A percentile compares a stretch with the other conserved stretches of the same genome.
Evolutionary conservation across 2,113 vertebrate genomes (phyloP).

Genomic region (Pachycephala philippinensis): DNA sequence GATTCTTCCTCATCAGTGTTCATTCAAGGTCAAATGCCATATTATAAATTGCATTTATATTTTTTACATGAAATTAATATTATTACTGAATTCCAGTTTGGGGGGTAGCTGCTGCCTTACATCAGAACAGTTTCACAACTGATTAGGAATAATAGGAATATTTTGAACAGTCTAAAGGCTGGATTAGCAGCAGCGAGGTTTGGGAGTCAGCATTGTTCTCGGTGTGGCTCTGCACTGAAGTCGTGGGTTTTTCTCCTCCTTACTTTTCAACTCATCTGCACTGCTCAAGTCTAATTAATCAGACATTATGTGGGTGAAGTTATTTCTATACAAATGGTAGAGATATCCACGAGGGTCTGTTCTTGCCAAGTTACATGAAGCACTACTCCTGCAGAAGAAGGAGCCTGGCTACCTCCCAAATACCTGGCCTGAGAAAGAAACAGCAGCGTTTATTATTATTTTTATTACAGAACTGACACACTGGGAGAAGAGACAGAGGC

Average conservation of each 20-base stretch:
- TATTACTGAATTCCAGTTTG: background rate
- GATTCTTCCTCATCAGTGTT: background rate
- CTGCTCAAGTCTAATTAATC: background rate
- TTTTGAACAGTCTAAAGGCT: background rate
- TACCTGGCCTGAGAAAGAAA: background rate
- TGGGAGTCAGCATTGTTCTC: background rate
- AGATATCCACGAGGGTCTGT: background rate
- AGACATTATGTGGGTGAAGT: background rate
- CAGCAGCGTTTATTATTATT: background rate
- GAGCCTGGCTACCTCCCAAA: constrained; percentile 1
- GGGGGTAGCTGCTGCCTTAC: background rate
- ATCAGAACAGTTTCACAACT: background rate
- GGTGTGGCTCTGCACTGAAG: background rate
- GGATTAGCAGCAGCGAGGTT: background rate
- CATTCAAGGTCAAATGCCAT: background rate
- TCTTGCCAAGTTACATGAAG: background rate
- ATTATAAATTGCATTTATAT: background rate
- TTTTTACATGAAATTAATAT: background rate
- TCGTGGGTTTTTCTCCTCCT: background rate
- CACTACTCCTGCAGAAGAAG: background rate
- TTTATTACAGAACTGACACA: background rate
- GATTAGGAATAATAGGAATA: background rate
- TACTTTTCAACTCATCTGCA: background rate
- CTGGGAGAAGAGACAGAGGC: background rate
- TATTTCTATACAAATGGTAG: background rate